Evolutionary conservation across 2,888 invertebrate genomes (phyloP), one percentile per base, ranked within the genome.

Genomic region (Drosophila maculinotata): DNA sequence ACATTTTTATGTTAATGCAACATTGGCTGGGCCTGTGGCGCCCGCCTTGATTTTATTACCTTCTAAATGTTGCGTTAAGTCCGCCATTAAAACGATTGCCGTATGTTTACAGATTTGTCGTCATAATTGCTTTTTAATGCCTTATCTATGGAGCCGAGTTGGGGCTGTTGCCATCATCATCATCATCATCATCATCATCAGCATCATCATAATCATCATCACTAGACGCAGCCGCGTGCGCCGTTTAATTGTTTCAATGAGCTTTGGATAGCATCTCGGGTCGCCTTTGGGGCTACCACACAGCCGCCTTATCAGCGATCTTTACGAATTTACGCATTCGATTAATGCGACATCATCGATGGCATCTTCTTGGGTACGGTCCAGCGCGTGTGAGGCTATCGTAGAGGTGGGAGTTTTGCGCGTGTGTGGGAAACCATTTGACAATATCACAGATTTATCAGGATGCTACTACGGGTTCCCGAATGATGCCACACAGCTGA

Each of bases 61-160:
- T 77, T 76, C 76, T 82, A 81, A 85, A 89, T 88, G 87, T 83
- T 81, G 79, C 84, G 76, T 74, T 88, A 88, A 87, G 84, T 89
- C 88, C 82, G 80, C 88, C 81, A 89, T 87, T 86, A 79, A 83
- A 78, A 78, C 82, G 74, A 78, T 82, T 72, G 82, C 84, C 84
- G 84, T 82, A 83, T 89, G 88, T 88, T 89, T 88, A 89, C 88
- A 87, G 88, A 83, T 87, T 88, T 88, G 89, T 89, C 86, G 88
- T 79, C 78, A 86, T 89, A 88, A 89, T 88, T 88, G 88, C 88
- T 86, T 88, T 88, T 88, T 88, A 88, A 89, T 88, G 72, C 87
- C 86, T 87, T 88, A 88, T 89, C 89, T 87, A 70, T 69, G 54
- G 76, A 69, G 48, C 48, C 63, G 54, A 33, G 57, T 5, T 36